Conservation (phyloP, 2,113 vertebrate genomes). For the Pluvianellus socialis region DNA sequence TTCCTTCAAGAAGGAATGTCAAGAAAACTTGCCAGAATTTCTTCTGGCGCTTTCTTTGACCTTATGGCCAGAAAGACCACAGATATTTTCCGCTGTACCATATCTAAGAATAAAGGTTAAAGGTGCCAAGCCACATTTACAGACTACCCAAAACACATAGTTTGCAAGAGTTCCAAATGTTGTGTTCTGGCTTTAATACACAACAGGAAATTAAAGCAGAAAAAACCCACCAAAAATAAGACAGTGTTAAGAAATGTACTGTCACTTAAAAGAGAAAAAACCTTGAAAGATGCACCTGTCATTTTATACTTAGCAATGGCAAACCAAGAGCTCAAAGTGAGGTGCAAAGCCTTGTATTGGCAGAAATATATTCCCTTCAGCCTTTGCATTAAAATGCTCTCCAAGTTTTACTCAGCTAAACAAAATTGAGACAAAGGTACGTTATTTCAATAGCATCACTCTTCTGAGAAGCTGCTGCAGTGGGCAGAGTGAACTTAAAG, state of each 20-base stretch:
- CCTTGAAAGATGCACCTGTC: neutral
- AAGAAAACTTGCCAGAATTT: neutral
- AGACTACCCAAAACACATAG: neutral
- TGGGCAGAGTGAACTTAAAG: neutral
- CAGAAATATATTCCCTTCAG: neutral
- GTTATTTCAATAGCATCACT: neutral
- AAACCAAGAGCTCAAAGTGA: neutral
- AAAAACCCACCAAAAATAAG: neutral
- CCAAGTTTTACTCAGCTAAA: neutral
- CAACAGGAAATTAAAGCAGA: slow-evolving; percentile 12
- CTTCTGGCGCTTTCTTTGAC: neutral
- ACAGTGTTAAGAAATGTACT: neutral
- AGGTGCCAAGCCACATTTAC: neutral
- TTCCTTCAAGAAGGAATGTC: too few relatives aligned
- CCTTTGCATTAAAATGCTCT: neutral
- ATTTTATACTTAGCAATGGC: slow-evolving; percentile 18
- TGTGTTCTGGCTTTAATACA: neutral
- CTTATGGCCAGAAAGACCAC: neutral
- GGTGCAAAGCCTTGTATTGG: neutral
- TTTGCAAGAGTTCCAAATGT: neutral
- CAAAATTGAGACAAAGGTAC: neutral
- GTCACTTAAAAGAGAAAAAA: slow-evolving; percentile 17
- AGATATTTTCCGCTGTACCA: neutral
- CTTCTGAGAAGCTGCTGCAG: neutral
- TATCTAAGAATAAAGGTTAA: neutral